These are phyloP conservation scores for Syndactyla subalaris DNA, from an alignment of 2,797 vertebrate species.

Conservation along the genomic window DNA sequence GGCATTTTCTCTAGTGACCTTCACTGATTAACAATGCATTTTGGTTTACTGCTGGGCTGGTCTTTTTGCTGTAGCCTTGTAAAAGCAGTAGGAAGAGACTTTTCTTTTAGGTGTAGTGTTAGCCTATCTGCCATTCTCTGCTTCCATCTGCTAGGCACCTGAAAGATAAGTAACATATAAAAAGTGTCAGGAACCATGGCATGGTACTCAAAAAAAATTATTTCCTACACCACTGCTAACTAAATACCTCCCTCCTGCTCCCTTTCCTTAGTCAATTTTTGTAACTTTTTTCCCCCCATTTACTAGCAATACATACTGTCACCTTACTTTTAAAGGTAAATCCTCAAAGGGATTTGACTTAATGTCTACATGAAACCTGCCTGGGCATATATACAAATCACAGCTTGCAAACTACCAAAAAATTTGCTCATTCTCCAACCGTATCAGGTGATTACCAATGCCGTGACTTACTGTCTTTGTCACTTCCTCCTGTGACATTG, in stretches of 20 bases:
- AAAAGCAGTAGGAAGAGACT: not conserved
- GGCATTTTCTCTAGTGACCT: not conserved
- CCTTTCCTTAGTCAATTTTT: not conserved
- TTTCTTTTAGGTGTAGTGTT: not conserved
- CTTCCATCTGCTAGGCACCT: slow-evolving; percentile 60
- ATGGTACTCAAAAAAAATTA: not conserved
- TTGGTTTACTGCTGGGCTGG: slow-evolving; percentile 3
- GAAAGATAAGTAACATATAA: not conserved
- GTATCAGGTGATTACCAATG: not conserved
- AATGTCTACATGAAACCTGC: not conserved
- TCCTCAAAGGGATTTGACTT: not conserved
- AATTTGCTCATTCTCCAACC: not conserved
- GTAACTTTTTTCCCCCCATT: not conserved
- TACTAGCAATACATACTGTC: not conserved
- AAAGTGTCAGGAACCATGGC: not conserved
- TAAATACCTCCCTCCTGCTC: not conserved
- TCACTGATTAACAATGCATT: not conserved
- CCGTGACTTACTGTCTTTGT: slow-evolving; percentile 61
- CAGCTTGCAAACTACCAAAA: not conserved
- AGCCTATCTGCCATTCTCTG: not conserved
- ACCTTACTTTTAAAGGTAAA: not conserved
- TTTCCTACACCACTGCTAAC: not conserved
- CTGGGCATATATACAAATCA: not conserved
- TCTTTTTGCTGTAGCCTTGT: slow-evolving; percentile 26
- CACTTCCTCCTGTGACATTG: slow-evolving; percentile 6